These are phyloP conservation scores for Dryadula phaetusa DNA, from an alignment of 2,888 invertebrate genomes.

Conservation along the genomic window DNA sequence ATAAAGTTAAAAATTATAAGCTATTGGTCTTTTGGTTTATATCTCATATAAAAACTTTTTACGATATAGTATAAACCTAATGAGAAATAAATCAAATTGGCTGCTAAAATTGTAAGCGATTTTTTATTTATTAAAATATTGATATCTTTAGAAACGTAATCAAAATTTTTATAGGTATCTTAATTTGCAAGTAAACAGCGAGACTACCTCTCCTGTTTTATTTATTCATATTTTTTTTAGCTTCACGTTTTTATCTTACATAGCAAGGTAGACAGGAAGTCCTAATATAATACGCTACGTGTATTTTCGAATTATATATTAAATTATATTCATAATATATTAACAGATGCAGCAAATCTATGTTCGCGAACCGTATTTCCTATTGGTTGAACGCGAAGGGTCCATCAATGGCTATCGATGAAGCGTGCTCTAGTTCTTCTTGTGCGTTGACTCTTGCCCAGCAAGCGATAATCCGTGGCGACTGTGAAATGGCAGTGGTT, in stretches of 20 bases:
- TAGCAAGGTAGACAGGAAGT: too few relatives aligned
- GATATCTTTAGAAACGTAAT: too few relatives aligned
- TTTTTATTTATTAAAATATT: too few relatives aligned
- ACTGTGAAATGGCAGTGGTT: constrained; percentile 84
- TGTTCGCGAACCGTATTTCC: constrained; percentile 74
- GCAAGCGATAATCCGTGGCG: constrained; percentile 59
- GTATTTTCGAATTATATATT: background rate
- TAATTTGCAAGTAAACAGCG: too few relatives aligned
- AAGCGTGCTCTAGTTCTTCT: constrained; percentile 62
- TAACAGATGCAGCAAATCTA: constrained; percentile 62
- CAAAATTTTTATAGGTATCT: too few relatives aligned
- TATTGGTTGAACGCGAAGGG: constrained; percentile 73
- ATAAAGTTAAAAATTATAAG: constrained; percentile 32
- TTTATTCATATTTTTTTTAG: too few relatives aligned
- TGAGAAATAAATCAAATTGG: background rate
- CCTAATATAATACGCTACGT: too few relatives aligned
- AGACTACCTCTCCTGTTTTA: too few relatives aligned
- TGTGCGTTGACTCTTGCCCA: constrained; percentile 63
- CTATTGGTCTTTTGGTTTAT: constrained; percentile 7
- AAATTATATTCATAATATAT: background rate
- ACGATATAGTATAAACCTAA: constrained; percentile 3
- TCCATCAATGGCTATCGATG: constrained; percentile 65
- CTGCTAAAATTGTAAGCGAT: too few relatives aligned
- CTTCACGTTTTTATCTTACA: too few relatives aligned
- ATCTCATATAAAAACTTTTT: constrained; percentile 22